Evolutionary conservation across 2,113 vertebrate species (phyloP).

Genomic region (Gadus chalcogrammus): DNA sequence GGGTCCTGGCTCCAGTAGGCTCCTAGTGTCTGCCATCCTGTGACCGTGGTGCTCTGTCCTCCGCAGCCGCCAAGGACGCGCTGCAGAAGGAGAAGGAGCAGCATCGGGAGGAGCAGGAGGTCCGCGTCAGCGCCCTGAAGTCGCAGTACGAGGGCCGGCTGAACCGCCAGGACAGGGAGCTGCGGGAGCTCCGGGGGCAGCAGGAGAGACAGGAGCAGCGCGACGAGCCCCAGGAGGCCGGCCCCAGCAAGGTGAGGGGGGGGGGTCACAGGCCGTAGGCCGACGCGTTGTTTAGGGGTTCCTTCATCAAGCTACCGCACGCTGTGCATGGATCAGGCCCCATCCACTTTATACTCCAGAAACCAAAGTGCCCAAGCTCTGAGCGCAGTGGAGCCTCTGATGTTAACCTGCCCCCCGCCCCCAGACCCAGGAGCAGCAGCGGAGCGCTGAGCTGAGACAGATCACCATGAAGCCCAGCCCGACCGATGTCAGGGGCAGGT

Average conservation of each 20-base stretch:
- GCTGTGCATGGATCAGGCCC: no score
- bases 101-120: conserved; percentile 90
- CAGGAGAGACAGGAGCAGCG: conserved; percentile 94
- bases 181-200: conserved; percentile 83
- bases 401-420: conserved; percentile 16
- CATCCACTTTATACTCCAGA: no score
- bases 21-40: not conserved
- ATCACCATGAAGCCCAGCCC: conserved; percentile 90
- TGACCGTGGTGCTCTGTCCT: not conserved
- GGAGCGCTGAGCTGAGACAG: conserved; percentile 79
- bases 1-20: no score
- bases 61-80: conserved; percentile 82
- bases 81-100: conserved; percentile 89
- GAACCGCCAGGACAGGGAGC: conserved; percentile 88
- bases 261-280: not conserved
- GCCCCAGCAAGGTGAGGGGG: conserved; percentile 81
- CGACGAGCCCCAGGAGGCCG: conserved; percentile 86
- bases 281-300: no score
- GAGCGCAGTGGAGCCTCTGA: no score
- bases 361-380: no score
- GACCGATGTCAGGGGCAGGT: conserved; percentile 93
- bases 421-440: conserved; percentile 91
- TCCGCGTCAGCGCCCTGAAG: conserved; percentile 89
- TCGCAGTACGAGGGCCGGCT: conserved; percentile 95
- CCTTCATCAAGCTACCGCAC: no score